Conservation (phyloP, 2,113 vertebrate species). For the Platysteira castanea region DNA sequence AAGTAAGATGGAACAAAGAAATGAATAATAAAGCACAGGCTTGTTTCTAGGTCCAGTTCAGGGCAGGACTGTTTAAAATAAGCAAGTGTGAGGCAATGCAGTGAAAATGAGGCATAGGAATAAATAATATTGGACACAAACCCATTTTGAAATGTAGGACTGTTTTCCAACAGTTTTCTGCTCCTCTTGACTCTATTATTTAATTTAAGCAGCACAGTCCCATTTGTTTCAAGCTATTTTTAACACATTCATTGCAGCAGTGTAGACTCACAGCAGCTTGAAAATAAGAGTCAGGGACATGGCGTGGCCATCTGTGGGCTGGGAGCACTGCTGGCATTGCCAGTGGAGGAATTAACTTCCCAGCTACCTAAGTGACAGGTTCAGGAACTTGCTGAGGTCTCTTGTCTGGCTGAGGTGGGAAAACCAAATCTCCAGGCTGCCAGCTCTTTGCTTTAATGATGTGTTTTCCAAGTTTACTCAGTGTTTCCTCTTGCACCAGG, state of each 20-base stretch:
- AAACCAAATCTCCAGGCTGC: not conserved
- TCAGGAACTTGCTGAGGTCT: not conserved
- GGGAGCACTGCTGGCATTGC: not conserved
- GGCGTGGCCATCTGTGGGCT: not conserved
- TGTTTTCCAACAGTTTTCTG: constrained; percentile 10
- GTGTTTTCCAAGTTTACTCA: not conserved
- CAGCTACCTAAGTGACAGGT: not conserved
- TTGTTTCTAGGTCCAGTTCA: not conserved
- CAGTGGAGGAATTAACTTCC: not conserved
- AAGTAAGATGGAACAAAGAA: not conserved
- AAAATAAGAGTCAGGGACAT: not conserved
- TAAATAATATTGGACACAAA: not conserved
- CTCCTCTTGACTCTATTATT: not conserved
- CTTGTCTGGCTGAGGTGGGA: not conserved
- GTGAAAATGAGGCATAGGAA: not conserved
- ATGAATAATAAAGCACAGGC: not conserved
- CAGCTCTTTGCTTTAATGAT: not conserved
- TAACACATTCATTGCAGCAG: not conserved
- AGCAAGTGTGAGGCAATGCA: not conserved
- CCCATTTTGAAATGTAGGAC: not conserved
- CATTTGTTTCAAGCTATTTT: constrained; percentile 3
- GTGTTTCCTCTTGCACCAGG: not conserved
- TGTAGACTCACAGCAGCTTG: not conserved
- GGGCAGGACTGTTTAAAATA: constrained; percentile 8
- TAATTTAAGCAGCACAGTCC: not conserved